Percentiles rank a stretch among this genome's conserved stretches.
phyloP scores from a whole-genome alignment of 2,113 vertebrate species.

The Ochotona curzoniae region DNA sequence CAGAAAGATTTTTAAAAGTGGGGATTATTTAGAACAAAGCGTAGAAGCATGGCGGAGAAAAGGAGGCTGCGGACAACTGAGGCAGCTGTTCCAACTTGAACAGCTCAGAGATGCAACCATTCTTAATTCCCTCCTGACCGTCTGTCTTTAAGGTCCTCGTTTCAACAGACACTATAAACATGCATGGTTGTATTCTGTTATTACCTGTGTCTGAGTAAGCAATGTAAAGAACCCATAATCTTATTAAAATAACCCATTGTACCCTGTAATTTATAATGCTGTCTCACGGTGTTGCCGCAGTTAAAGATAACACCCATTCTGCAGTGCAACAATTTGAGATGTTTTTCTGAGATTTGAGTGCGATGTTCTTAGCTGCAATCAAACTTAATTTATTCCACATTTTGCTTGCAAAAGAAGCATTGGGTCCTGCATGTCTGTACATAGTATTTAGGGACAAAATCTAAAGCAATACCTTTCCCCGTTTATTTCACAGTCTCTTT shows the following conservation, averaged over 20 bases:
- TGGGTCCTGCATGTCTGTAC: not conserved
- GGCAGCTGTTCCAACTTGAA: not conserved
- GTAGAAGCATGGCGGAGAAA: not conserved
- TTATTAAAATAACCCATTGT: slow-evolving; percentile 65
- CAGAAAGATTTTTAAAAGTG: not conserved
- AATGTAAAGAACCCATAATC: slow-evolving; percentile 69
- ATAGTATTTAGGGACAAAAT: slow-evolving; percentile 49
- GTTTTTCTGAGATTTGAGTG: slow-evolving; percentile 64
- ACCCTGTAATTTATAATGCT: slow-evolving; percentile 73
- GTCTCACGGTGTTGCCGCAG: slow-evolving; percentile 47
- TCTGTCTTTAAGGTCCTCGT: not conserved
- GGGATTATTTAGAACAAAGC: not conserved
- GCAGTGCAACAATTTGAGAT: slow-evolving; percentile 51
- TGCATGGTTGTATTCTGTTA: slow-evolving; percentile 50
- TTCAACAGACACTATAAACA: slow-evolving; percentile 64
- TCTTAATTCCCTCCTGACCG: not conserved
- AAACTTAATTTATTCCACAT: slow-evolving; percentile 72
- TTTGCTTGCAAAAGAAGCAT: slow-evolving; percentile 60
- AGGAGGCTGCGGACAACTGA: not conserved
- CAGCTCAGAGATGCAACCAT: not conserved
- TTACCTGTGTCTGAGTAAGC: slow-evolving; percentile 67
- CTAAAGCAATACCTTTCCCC: not conserved
- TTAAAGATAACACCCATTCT: slow-evolving; percentile 68
- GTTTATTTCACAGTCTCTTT: not conserved
- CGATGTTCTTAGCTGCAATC: slow-evolving; percentile 58